Evolutionary conservation across 1,140 invertebrate genomes (phyloP).

Genomic region (Leguminivora glycinivorella): DNA sequence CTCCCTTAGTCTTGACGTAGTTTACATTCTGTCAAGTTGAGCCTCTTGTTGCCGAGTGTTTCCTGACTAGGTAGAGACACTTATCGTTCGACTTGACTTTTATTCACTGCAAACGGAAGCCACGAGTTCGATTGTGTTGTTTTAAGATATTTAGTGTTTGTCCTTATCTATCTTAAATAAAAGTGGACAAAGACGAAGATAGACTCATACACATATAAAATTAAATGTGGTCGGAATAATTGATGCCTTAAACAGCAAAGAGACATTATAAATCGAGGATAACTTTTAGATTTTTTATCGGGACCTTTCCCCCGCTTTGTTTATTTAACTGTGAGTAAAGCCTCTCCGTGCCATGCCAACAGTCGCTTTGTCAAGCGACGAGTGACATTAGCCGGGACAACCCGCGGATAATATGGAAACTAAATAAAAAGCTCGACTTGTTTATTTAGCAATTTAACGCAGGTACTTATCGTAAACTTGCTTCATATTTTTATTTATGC

Average conservation of each 20-base stretch:
- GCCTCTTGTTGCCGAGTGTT: constrained; percentile 42
- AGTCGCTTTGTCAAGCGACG: constrained; percentile 75
- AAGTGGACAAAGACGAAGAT: neutral
- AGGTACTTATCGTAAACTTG: no score
- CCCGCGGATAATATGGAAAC: constrained; percentile 72
- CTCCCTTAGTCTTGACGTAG: constrained; percentile 40
- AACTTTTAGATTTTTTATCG: constrained; percentile 67
- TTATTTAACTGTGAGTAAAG: constrained; percentile 71
- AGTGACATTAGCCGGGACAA: constrained; percentile 74
- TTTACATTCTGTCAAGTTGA: constrained; percentile 55
- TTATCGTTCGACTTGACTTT: constrained; percentile 38
- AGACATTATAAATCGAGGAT: constrained; percentile 46
- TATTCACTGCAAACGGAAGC: constrained; percentile 31
- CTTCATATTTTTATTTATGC: no score
- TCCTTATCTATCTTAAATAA: neutral
- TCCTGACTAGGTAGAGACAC: constrained; percentile 38
- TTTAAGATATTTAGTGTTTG: neutral
- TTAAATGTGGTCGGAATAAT: neutral
- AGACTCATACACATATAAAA: neutral
- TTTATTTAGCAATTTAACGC: neutral
- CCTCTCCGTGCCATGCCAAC: constrained; percentile 75
- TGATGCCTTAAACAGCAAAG: neutral
- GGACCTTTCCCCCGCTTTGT: constrained; percentile 66
- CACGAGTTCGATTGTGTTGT: neutral
- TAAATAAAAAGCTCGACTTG: constrained; percentile 58